Evolutionary conservation across 2,797 vertebrate genomes (phyloP).

Genomic region (Myoxocephalus aenaeus): DNA sequence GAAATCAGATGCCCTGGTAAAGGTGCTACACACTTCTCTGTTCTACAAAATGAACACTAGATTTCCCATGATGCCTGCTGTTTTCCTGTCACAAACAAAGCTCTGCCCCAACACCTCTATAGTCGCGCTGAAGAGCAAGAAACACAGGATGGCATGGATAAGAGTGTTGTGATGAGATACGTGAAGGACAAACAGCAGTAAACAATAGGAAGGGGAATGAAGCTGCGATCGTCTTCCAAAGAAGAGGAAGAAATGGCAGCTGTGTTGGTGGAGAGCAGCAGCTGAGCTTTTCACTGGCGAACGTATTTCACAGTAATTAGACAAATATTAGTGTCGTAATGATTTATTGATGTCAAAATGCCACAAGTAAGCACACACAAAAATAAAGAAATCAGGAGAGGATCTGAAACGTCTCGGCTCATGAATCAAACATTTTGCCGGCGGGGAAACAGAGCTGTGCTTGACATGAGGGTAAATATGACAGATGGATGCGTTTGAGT

Average conservation of each 20-base stretch:
- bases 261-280: background rate
- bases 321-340: slow-evolving; percentile 41
- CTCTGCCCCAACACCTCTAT: background rate
- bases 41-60: background rate
- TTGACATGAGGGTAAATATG: slow-evolving; percentile 22
- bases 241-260: background rate
- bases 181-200: background rate
- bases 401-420: slow-evolving; percentile 37
- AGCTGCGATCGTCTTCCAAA: background rate
- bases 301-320: slow-evolving; percentile 32
- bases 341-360: slow-evolving; percentile 37
- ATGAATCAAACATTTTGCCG: slow-evolving; percentile 47
- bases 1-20: background rate
- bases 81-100: background rate
- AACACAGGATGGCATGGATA: background rate
- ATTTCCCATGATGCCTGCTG: slow-evolving; percentile 1
- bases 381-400: slow-evolving; percentile 4
- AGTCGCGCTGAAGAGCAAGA: background rate
- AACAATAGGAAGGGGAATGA: background rate
- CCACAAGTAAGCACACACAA: slow-evolving; percentile 1
- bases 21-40: background rate
- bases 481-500: slow-evolving; percentile 54
- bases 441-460: slow-evolving; percentile 13
- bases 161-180: background rate
- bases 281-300: background rate